Base-by-base conservation (phyloP, 92 coral and sea anemone genomes). In the Zoanthus gigantus region DNA sequence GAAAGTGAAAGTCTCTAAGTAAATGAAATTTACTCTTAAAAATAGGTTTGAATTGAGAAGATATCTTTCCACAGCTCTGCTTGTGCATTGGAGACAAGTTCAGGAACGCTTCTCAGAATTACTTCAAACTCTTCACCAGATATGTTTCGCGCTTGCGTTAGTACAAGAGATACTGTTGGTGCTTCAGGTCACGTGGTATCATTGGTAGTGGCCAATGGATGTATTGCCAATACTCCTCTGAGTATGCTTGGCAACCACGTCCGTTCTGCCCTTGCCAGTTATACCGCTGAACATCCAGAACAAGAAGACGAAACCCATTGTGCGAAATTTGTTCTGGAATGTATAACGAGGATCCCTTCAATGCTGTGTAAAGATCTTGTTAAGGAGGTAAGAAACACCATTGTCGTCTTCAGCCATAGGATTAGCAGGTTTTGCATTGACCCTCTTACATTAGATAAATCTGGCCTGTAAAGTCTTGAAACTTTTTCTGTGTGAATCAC, bases 131-230 rank as follows among this genome's bases (percentile, higher is more conserved):
- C 96, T 7, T 91, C 95, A 48, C 63, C 90, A 2, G 93, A 94
- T 6, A 77, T 69, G 63, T 93, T 94, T 76, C 75, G 84, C 53
- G 74, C 76, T 10, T 91, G 88, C 68, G 93, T 89, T 57, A 82
- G 82, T 48, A 50, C 76, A 10, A 92, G 90, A 28, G 95, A 94
- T 65, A 88, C 88, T 3, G 78, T 94, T 63, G 96, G 96, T 46
- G 61, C 98, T 4, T 89, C 98, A 15, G 98, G 98, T 34, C 97
- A 92, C 78, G 73, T 96, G 77, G 98, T 94, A 28, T 96, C 98
- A 17, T 86, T 96, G 90, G 96, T 96, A 46, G 88, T 96, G 34
- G 81, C 87, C 32, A 89, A 91, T 88, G 98, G 98, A 16, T 93
- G 96, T 45, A 90, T 96, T 32, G 74, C 83, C 34, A 90, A 90